Evolutionary conservation across 1,140 invertebrate species (phyloP), one percentile per base, ranked within the genome.

Genomic region (Hypothenemus hampei): DNA sequence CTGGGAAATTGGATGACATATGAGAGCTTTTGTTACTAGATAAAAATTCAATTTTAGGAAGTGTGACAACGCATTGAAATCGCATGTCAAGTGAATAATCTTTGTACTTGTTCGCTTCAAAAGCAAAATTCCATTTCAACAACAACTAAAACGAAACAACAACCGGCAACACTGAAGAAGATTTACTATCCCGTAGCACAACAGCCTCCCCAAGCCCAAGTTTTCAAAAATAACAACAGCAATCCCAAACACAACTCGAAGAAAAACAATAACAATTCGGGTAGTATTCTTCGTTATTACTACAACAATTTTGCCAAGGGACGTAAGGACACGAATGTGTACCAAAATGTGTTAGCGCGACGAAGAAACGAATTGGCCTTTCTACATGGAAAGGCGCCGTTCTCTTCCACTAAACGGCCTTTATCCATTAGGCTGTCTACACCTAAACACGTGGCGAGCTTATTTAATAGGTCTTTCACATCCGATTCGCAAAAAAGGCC

Each of bases 321-420:
- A 60, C 71, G 41, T n/a, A 68, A 64, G 22, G 55, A 66, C 31
- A 70, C 59, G 8, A 64, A 69, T 21, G 53, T 63, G 19, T 67
- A 66, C 39, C 64, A 68, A 44, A 67, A 68, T 52, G 56, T 62
- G 1, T 58, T 70, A 58, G 67, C 62, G 18, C 46, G 62, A 49
- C 68, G 71, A 45, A 70, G 67, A 49, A 68, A 66, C 59, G 74
- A 76, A 51, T 65, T 71, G 44, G 73, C 74, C 51, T 69, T 64
- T 26, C 60, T 64, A 6, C 71, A 57, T 63, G 69, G 66, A 68
- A 77, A 70, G 70, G 74, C 65, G 56, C 75, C 60, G 62, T 75
- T 68, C 65, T 76, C 75, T 45, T 76, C 76, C 18, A 75, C 76
- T 50, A 76, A 75, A 61, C 70, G 76, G 0, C 76, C 76, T 0